Evolutionary conservation across 2,888 invertebrate genomes (phyloP), one percentile per base, ranked within the genome.

Genomic region (Parelbella ahira): DNA sequence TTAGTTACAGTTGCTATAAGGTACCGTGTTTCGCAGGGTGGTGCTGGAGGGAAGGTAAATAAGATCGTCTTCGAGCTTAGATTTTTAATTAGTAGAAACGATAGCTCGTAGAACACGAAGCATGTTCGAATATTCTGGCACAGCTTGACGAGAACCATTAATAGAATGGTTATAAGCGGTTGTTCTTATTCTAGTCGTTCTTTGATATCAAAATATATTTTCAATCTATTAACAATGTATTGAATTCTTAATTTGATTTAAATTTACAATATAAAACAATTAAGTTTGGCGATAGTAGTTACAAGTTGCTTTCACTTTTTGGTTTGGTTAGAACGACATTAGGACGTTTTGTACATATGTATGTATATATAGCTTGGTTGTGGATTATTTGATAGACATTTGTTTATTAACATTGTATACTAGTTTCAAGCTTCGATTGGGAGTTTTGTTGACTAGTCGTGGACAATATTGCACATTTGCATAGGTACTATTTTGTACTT

Each of bases 11-110:
- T 59, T 61, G 52, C 64, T 53, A 66, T 73, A 30, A 45, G 24
- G 45, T 48, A 39, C 44, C 15, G 28, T 69, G 51, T 70, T 79
- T 68, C 82, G 70, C 87, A 88, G 88, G 88, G 87, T 61, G 81
- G 82, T 59, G 84, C 73, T 56, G 81, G 81, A 60, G 77, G 70
- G 63, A 88, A 88, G 88, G 88, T 88, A 87, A 86, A 63, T 68
- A 62, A 55, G 50, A 54, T 57, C 53, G 48, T 45, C 48, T 51
- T 51, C 46, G 50, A 55, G 62, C 54, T 21, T 33, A 64, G 58
- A 57, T 73, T 71, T 72, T 50, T 56, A 58, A 70, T 52, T 69
- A 70, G 68, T 60, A 60, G 56, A 57, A n/a, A n/a, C n/a, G n/a
- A n/a, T n/a, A n/a, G n/a, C n/a, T n/a, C n/a, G n/a, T n/a, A n/a